Conservation (phyloP, 1,140 invertebrate species). For the Ceratoteleas bidentatus region DNA sequence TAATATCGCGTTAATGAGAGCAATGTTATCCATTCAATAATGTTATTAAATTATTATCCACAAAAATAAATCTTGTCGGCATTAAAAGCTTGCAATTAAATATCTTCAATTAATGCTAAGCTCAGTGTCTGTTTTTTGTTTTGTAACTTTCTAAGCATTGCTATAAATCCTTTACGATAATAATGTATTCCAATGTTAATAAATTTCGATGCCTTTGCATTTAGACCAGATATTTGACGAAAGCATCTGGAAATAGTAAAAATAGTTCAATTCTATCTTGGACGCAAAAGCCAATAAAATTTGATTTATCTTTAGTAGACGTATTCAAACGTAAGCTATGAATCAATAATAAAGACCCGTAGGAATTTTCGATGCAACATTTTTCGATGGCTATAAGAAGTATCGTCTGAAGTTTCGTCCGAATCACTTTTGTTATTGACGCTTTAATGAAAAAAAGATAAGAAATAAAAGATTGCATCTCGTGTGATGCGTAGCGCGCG, state of each 20-base stretch:
- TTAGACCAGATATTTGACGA: slow-evolving; percentile 8
- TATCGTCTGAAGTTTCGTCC: background rate
- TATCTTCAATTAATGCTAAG: too few species aligned
- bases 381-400: slow-evolving; percentile 3
- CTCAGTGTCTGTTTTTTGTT: too few species aligned
- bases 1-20: too few species aligned
- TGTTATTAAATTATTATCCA: too few species aligned
- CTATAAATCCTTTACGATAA: background rate
- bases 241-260: slow-evolving; percentile 42
- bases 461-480: slow-evolving; percentile 2
- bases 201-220: slow-evolving; percentile 10
- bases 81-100: too few species aligned
- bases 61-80: too few species aligned
- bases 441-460: slow-evolving; percentile 20
- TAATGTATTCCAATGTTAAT: background rate
- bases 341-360: slow-evolving; percentile 17
- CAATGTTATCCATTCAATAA: too few species aligned
- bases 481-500: slow-evolving; percentile 3
- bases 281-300: slow-evolving; percentile 33
- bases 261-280: slow-evolving; percentile 42
- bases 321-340: slow-evolving; percentile 38
- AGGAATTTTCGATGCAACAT: slow-evolving; percentile 23
- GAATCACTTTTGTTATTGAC: slow-evolving; percentile 6
- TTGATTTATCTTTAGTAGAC: slow-evolving; percentile 28
- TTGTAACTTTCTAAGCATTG: background rate